A percentile compares a stretch with the other conserved stretches of the same genome.
phyloP scores from a whole-genome alignment of 2,113 vertebrate species.

The Neogobius melanostomus region DNA sequence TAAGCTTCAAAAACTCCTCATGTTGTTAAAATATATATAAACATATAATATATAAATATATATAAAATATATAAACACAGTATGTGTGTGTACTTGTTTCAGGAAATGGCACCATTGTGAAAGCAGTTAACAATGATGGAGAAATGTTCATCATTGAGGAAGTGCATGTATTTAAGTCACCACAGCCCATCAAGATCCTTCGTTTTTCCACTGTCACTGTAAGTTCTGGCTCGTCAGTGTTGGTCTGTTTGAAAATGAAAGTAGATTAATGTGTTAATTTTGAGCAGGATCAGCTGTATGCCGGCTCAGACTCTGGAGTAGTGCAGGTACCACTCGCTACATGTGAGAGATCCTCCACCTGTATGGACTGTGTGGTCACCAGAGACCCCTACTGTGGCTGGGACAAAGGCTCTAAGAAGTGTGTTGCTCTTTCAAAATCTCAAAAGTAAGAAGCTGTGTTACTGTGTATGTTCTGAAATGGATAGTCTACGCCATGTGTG shows the following conservation, averaged over 20 bases:
- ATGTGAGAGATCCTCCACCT: slow-evolving; percentile 70
- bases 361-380: slow-evolving; percentile 80
- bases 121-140: slow-evolving; percentile 73
- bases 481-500: not conserved
- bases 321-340: slow-evolving; percentile 73
- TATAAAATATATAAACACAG: no score
- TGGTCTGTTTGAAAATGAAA: not conserved
- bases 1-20: no score
- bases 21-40: no score
- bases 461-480: not conserved
- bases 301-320: slow-evolving; percentile 67
- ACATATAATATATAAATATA: no score
- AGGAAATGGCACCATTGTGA: slow-evolving; percentile 81
- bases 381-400: slow-evolving; percentile 82
- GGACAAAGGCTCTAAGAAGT: slow-evolving; percentile 42
- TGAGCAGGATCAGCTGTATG: slow-evolving; percentile 73
- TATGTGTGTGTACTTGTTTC: not conserved
- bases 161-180: slow-evolving; percentile 72
- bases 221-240: not conserved
- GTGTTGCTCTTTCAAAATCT: slow-evolving; percentile 50
- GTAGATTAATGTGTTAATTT: not conserved
- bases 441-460: slow-evolving; percentile 11
- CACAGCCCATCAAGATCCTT: slow-evolving; percentile 71
- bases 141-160: slow-evolving; percentile 82
- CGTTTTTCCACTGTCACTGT: slow-evolving; percentile 54